These are phyloP conservation scores for Calypte anna DNA, from an alignment of 2,113 vertebrate species.

Conservation along the genomic window DNA sequence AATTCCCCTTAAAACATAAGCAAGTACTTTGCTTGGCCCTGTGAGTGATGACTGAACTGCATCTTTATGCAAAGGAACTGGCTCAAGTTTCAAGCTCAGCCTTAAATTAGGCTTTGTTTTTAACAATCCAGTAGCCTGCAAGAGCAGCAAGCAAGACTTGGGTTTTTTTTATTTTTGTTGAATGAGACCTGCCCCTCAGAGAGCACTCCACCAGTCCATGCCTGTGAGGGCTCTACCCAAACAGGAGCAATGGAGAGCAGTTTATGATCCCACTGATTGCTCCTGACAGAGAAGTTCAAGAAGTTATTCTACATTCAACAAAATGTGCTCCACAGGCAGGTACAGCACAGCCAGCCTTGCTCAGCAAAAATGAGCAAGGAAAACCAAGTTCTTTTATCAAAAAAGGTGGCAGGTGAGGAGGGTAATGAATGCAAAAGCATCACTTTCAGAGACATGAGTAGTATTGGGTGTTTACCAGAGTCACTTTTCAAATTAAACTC, in stretches of 20 bases:
- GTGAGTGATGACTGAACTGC: background rate
- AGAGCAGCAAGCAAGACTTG: background rate
- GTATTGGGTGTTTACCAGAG: background rate
- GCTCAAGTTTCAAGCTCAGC: conserved; percentile 1
- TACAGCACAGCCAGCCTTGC: background rate
- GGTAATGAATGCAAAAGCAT: background rate
- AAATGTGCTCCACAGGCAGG: background rate
- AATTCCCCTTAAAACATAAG: background rate
- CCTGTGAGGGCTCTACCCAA: background rate
- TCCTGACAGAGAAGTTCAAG: background rate
- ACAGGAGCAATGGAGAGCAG: background rate
- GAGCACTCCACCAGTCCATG: background rate
- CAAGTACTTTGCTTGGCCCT: conserved; percentile 12
- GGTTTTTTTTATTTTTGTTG: background rate
- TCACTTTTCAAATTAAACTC: conserved; percentile 24
- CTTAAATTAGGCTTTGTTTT: conserved; percentile 15
- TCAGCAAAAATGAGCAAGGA: background rate
- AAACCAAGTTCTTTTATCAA: conserved; percentile 3
- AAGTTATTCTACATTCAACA: background rate
- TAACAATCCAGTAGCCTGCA: background rate
- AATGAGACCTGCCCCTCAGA: background rate
- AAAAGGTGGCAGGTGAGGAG: background rate
- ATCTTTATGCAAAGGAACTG: background rate
- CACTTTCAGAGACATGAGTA: background rate
- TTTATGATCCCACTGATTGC: background rate